phyloP scores from a whole-genome alignment of 2,113 vertebrate species.

The Odontophorus gujanensis region DNA sequence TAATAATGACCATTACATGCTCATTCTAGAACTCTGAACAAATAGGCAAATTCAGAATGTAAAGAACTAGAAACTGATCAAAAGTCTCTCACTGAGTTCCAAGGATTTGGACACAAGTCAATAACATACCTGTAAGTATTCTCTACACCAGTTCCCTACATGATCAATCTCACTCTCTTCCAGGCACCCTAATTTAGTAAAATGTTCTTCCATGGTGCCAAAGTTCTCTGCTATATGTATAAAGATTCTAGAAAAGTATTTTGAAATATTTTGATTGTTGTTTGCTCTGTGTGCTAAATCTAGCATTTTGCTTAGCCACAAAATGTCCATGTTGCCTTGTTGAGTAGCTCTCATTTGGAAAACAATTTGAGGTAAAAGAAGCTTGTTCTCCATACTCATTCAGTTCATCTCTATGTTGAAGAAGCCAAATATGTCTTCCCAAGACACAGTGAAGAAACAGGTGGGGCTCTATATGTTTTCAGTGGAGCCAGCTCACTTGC shows the following conservation, averaged over 20 bases:
- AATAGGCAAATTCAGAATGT: background rate
- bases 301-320: background rate
- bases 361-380: background rate
- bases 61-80: background rate
- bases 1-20: background rate
- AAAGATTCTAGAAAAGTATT: background rate
- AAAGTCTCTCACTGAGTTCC: background rate
- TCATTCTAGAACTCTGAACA: background rate
- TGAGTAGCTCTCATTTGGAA: background rate
- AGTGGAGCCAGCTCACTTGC: background rate
- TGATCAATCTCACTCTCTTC: background rate
- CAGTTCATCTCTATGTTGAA: background rate
- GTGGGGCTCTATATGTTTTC: background rate
- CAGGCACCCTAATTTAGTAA: background rate
- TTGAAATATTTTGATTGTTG: background rate
- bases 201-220: background rate
- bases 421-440: background rate
- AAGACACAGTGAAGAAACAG: background rate
- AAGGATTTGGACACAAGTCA: background rate
- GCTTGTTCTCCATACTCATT: background rate
- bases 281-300: background rate
- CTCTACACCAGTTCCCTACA: background rate
- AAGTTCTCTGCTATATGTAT: background rate
- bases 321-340: background rate
- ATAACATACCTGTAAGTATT: background rate